These are phyloP conservation scores for Hafferia zeledoni DNA, from an alignment of 2,797 vertebrate genomes.

Conservation along the genomic window DNA sequence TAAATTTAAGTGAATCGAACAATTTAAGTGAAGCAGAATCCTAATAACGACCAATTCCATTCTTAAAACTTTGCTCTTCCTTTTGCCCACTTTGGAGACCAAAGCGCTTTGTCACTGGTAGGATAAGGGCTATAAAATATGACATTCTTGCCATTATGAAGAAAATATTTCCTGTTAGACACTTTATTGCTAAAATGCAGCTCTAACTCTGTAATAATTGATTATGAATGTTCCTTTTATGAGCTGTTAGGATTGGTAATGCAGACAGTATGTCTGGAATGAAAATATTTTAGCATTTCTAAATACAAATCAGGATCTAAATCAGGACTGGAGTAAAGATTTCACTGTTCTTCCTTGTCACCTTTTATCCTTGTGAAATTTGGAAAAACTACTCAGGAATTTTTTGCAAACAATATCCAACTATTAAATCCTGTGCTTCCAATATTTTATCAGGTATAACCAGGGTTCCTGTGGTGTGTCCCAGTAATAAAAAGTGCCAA, in stretches of 20 bases:
- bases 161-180: conserved; percentile 40
- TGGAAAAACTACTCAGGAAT: not conserved
- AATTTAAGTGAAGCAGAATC: not conserved
- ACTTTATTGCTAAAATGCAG: conserved; percentile 37
- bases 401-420: not conserved
- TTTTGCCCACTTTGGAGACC: not conserved
- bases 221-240: conserved; percentile 39
- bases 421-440: not conserved
- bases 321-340: not conserved
- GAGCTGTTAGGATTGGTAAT: conserved; percentile 28
- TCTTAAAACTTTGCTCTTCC: not conserved
- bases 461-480: not conserved
- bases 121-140: conserved; percentile 19
- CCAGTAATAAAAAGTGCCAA: not conserved
- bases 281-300: not conserved
- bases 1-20: not conserved
- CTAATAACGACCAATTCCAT: not conserved
- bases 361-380: not conserved
- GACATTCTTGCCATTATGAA: not conserved
- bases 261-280: conserved; percentile 9
- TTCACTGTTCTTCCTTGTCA: not conserved
- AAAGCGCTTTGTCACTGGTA: not conserved
- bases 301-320: not conserved
- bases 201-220: conserved; percentile 35
- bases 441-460: not conserved